phyloP scores from a whole-genome alignment of 2,888 invertebrate genomes.

The Tetheella fluctuosa region DNA sequence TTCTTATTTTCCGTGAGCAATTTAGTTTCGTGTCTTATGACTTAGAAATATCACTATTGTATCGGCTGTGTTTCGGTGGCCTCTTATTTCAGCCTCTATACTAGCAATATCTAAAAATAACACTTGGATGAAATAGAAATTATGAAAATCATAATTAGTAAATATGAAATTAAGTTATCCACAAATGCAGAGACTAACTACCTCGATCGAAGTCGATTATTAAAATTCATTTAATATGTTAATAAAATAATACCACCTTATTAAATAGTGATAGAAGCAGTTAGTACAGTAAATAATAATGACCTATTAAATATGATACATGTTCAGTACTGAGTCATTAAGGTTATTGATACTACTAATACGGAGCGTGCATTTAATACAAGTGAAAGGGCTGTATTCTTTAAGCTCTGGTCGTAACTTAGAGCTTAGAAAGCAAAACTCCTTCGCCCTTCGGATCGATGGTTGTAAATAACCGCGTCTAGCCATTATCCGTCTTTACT shows the following conservation, averaged over 20 bases:
- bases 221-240: no score
- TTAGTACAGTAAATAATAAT: not conserved
- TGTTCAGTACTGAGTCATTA: not conserved
- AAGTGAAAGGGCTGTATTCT: conserved; percentile 14
- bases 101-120: no score
- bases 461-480: conserved; percentile 59
- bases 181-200: no score
- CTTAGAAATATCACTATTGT: not conserved
- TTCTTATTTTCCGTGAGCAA: conserved; percentile 22
- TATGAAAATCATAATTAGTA: no score
- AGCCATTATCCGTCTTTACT: conserved; percentile 67
- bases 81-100: no score
- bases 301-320: conserved; percentile 1
- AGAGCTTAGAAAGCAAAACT: conserved; percentile 71
- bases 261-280: not conserved
- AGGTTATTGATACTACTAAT: conserved; percentile 2
- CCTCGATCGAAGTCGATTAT: no score
- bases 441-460: conserved; percentile 50
- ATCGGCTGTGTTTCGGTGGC: not conserved
- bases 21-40: not conserved
- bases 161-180: no score
- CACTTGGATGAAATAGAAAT: no score
- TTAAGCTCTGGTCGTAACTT: conserved; percentile 52
- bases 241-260: not conserved
- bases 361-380: not conserved